Evolutionary conservation across 2,888 invertebrate species (phyloP), one percentile per base, ranked within the genome.

Genomic region (Rhagium mordax): DNA sequence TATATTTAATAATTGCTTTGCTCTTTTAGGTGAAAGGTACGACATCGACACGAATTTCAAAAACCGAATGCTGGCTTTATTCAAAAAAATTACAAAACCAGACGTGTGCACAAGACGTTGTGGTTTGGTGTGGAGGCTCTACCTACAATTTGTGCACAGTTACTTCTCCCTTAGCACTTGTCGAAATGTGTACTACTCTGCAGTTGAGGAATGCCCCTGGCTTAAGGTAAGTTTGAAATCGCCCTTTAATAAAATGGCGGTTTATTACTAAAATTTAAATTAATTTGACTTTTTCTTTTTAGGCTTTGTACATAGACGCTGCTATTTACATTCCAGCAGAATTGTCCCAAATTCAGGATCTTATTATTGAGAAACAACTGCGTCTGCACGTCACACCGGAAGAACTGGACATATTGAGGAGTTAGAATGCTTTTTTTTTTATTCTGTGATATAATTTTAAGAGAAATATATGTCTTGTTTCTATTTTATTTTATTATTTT

Each of bases 341-440:
- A 81, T 86, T 93, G 75, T 89, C 90, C 0, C 92, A 93, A 88
- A 90, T 95, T 78, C 93, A 93, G 82, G 95, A 95, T 88, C 88
- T 94, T 70, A 90, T 95, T 83, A 92, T 93, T 66, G 95, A 95
- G 84, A 94, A 94, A 83, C 92, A 92, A 83, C 88, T 95, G 74
- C 89, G 95, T 66, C 89, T 94, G 81, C 95, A 94, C 86, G 92
- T 95, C 55, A 91, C 94, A 55, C 92, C 93, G 0, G 94, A 94
- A 86, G 95, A 95, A 87, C 89, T 95, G 71, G 91, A 92, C 77
- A 91, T 93, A 72, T 84, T 94, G 48, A 88, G 93, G 79, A 89
- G 85, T 83, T 90, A 76, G 62, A 10, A 18, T 15, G 47, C 67
- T 68, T 48, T 68, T 27, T 68, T 61, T 24, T 41, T 41, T 41